Evolutionary conservation across 2,113 vertebrate genomes (phyloP), one percentile per base, ranked within the genome.

Genomic region (Mesembrinibis cayennensis): DNA sequence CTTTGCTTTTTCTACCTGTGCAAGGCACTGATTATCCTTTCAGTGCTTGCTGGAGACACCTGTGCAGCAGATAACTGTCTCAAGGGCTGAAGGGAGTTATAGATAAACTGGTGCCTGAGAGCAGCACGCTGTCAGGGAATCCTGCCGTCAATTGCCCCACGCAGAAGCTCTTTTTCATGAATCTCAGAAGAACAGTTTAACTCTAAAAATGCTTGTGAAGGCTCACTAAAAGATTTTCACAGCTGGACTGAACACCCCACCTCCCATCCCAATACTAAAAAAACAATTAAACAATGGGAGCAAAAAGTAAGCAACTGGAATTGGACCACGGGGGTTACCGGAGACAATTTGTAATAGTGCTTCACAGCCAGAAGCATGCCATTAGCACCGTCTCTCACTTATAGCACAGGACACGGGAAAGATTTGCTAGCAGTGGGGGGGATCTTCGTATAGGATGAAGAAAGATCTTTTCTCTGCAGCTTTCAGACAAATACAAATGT

Each of bases 281-380:
- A 84, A 59, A 4, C 7, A 47, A 49, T 65, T 90, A 95, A 91
- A 82, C 49, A 65, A 89, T 17, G 27, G 52, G 53, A 89, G 9
- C 36, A 94, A 97, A 87, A 96, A 69, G 65, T 71, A 91, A 95
- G 53, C 34, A 79, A 61, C 34, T 74, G 20, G 55, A 65, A 84
- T 61, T 76, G 87, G 65, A 91, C 82, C 27, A 20, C 3, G 0
- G 62, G 38, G 73, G 26, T 38, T 72, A 52, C 30, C 0, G 8
- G 49, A 53, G 27, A 65, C 27, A 67, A 76, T 74, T 47, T 94
- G 13, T 65, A 52, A 50, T 36, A 69, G 40, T 5, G 17, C 82
- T 91, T 89, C 73, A 65, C 19, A 72, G 70, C 23, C 55, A 79
- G 81, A 76, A 91, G 16, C 2, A 0, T 55, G 29, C 40, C 40